These are phyloP conservation scores for Rhynchotus rufescens DNA, from an alignment of 2,797 vertebrate genomes.

Conservation along the genomic window DNA sequence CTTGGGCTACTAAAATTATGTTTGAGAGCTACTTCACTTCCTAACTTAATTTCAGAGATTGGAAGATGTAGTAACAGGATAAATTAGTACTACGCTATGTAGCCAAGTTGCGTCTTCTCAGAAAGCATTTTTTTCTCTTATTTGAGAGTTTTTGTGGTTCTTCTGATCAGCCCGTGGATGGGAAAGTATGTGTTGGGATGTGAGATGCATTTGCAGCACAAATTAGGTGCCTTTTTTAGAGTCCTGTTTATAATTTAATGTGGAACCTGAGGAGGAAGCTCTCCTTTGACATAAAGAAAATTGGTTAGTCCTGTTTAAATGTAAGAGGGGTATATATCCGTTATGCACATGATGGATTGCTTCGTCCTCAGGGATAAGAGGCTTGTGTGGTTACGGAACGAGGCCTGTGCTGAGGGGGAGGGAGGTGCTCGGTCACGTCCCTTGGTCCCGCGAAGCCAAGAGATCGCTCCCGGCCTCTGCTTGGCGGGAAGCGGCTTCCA, in stretches of 20 bases:
- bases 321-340: neutral
- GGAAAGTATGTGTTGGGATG: neutral
- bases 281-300: neutral
- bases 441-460: neutral
- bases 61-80: neutral
- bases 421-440: neutral
- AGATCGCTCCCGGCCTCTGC: neutral
- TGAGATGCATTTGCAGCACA: neutral
- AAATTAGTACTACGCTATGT: neutral
- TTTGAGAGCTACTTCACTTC: neutral
- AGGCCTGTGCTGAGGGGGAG: neutral
- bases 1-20: neutral
- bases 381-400: neutral
- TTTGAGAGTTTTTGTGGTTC: neutral
- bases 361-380: neutral
- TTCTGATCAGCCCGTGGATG: neutral
- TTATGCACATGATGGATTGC: accelerated
- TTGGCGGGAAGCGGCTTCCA: neutral
- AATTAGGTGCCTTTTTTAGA: neutral
- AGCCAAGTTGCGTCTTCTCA: neutral
- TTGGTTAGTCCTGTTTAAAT: neutral
- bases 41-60: neutral
- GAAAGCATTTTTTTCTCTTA: neutral
- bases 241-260: neutral
- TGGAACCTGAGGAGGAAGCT: neutral